Evolutionary conservation across 37 sponge, comb jelly and placozoan species (phyloP).

Genomic region (Halisarca cf. caerulea): DNA sequence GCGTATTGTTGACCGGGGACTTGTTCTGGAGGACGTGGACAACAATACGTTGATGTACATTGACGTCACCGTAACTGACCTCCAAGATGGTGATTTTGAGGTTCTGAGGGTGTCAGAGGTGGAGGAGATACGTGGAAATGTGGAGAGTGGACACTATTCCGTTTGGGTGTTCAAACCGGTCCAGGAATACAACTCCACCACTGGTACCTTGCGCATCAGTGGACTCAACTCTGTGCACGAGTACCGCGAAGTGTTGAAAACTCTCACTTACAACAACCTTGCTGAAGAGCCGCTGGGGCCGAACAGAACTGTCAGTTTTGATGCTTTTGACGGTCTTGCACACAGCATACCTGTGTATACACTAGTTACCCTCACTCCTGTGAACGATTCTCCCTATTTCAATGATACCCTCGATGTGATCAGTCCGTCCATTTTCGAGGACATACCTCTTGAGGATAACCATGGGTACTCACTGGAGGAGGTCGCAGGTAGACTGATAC

Average conservation of each 20-base stretch:
- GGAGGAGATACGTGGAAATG: slow-evolving; percentile 9
- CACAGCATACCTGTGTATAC: slow-evolving; percentile 32
- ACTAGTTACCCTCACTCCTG: slow-evolving; percentile 30
- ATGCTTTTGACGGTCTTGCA: slow-evolving; percentile 74
- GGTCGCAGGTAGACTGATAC: slow-evolving; percentile 37
- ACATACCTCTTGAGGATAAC: slow-evolving; percentile 45
- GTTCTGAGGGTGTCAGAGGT: slow-evolving; percentile 58
- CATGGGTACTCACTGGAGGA: slow-evolving; percentile 77
- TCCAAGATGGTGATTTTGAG: slow-evolving; percentile 62
- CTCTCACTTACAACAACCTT: slow-evolving; percentile 74
- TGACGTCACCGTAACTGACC: slow-evolving; percentile 52
- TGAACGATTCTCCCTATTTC: slow-evolving; percentile 90
- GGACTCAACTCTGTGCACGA: slow-evolving; percentile 77
- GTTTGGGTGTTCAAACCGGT: slow-evolving; percentile 58
- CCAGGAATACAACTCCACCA: slow-evolving; percentile 65
- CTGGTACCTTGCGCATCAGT: slow-evolving; percentile 61
- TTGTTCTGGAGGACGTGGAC: slow-evolving; percentile 73
- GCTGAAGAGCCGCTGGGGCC: slow-evolving; percentile 68
- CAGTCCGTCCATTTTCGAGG: slow-evolving; percentile 56
- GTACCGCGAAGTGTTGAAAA: slow-evolving; percentile 77
- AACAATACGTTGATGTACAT: slow-evolving; percentile 68
- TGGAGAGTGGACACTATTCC: slow-evolving; percentile 34
- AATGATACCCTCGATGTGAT: slow-evolving; percentile 39
- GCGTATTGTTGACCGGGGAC: slow-evolving; percentile 30
- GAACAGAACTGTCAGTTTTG: slow-evolving; percentile 46